phyloP scores from a whole-genome alignment of 1,140 invertebrate genomes.

The Pachypeltis micranthus region DNA sequence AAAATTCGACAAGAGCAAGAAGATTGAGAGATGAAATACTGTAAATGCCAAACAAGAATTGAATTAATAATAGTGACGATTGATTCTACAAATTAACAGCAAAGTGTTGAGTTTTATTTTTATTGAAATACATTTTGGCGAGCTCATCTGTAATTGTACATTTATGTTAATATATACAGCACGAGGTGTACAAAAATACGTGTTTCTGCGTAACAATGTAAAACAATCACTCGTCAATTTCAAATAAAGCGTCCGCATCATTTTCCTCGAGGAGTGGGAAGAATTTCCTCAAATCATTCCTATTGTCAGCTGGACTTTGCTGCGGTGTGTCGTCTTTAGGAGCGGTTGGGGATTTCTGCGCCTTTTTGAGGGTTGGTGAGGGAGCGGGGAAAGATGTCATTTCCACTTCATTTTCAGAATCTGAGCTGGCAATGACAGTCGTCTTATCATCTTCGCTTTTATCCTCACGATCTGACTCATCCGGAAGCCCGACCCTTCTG shows the following conservation, averaged over 20 bases:
- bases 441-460: constrained; percentile 1
- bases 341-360: background rate
- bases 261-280: background rate
- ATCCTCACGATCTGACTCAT: background rate
- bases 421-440: background rate
- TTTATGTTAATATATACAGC: no score
- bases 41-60: no score
- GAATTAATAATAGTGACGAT: no score
- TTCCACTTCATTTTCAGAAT: background rate
- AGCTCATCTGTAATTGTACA: no score
- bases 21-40: no score
- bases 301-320: no score
- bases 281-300: background rate
- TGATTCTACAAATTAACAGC: no score
- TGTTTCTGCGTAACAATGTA: no score
- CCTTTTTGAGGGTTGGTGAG: background rate
- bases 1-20: no score
- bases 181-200: no score
- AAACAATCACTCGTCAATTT: background rate
- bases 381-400: background rate
- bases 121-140: no score
- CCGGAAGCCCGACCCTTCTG: background rate
- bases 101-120: no score
- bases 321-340: background rate
- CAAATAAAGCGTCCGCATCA: background rate